phyloP scores from a whole-genome alignment of 2,888 invertebrate species.

The Sarcophaga carnaria region DNA sequence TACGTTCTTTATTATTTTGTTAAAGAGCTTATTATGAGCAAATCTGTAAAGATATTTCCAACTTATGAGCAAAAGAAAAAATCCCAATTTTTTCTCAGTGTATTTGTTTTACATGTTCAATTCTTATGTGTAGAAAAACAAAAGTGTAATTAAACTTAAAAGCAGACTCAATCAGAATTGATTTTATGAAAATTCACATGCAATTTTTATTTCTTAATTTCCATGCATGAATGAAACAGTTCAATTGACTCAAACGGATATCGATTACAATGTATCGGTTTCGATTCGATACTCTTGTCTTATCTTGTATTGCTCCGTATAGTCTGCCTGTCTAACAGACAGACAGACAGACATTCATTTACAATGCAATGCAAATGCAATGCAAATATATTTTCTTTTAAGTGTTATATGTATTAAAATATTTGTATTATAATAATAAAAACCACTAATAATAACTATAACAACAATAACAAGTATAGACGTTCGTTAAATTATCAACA shows the following conservation, averaged over 20 bases:
- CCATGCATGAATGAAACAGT: slow-evolving; percentile 57
- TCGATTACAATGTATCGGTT: slow-evolving; percentile 43
- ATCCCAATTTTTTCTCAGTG: not conserved
- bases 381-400: not conserved
- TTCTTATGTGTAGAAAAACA: not conserved
- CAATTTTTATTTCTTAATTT: slow-evolving; percentile 67
- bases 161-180: slow-evolving; percentile 31
- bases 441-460: not conserved
- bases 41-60: too few species aligned
- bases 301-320: not conserved
- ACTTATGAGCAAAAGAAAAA: too few species aligned
- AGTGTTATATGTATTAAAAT: slow-evolving; percentile 12
- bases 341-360: not conserved
- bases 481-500: not conserved
- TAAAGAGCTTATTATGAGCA: too few species aligned
- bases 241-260: slow-evolving; percentile 55
- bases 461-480: not conserved
- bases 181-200: slow-evolving; percentile 63
- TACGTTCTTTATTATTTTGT: too few species aligned
- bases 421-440: slow-evolving; percentile 35
- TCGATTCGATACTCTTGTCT: not conserved
- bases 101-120: not conserved
- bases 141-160: not conserved
- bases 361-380: not conserved
- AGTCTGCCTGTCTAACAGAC: too few species aligned